phyloP scores from a whole-genome alignment of 2,113 vertebrate genomes.

The Pungitius pungitius region DNA sequence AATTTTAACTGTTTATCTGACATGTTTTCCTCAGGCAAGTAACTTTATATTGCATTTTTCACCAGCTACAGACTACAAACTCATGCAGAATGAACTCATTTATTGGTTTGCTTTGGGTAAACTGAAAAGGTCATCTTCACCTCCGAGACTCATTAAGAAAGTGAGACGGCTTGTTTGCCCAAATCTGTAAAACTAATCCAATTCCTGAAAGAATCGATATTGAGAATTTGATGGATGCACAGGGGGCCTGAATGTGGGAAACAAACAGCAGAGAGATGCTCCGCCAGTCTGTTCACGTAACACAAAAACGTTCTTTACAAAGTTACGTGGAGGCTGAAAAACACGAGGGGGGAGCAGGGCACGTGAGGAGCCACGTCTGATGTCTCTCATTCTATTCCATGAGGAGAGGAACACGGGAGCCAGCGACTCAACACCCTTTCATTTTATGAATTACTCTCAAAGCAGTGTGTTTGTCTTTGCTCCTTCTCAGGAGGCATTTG shows the following conservation, averaged over 20 bases:
- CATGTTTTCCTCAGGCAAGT: neutral
- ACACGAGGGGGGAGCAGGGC: neutral
- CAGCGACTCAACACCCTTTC: neutral
- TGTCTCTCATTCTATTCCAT: neutral
- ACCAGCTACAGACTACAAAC: neutral
- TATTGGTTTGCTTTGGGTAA: too few species aligned
- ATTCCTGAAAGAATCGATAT: neutral
- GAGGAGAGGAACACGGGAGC: neutral
- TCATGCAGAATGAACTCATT: too few species aligned
- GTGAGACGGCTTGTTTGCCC: neutral
- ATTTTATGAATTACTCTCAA: neutral
- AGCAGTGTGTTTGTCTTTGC: neutral
- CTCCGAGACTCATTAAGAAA: neutral
- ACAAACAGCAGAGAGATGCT: neutral
- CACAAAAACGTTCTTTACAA: too few species aligned
- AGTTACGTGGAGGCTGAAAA: neutral
- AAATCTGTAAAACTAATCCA: neutral
- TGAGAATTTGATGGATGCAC: too few species aligned
- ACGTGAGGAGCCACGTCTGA: neutral
- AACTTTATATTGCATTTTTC: neutral
- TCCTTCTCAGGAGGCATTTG: neutral
- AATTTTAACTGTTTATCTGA: neutral
- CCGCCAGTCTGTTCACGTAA: too few species aligned
- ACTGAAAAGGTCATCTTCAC: neutral
- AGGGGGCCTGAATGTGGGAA: too few species aligned